Evolutionary conservation across 2,113 vertebrate species (phyloP), one percentile per base, ranked within the genome.

Genomic region (Solea senegalensis): DNA sequence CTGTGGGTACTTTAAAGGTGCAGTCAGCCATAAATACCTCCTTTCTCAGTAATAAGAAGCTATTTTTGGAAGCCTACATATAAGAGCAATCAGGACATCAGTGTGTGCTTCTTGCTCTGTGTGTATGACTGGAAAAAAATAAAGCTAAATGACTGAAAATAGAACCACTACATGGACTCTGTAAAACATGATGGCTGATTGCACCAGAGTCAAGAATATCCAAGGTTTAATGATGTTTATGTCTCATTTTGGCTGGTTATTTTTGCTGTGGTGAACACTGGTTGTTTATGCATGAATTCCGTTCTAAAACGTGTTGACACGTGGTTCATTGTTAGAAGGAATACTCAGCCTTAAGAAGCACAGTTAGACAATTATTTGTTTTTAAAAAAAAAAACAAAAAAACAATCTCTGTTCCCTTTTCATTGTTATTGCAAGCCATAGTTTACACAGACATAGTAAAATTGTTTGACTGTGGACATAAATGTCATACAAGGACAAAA

Each of bases 111-210:
- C 71, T 53, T 62, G 41, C 34, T 50, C 40, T 45, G 4, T 49
- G 5, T 5, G 50, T 49, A 7, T 5, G 50, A 28, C 56, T 67
- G 5, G 34, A 34, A 70, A 59, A 62, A 44, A 11, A 70, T 72
- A 43, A 65, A 68, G 66, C 28, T 49, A 62, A 81, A 64, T 55
- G 27, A 66, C 53, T 28, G 27, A 60, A 65, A 74, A 71, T 62
- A 40, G 27, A 77, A 12, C 50, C 9, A 8, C 72, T 50, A 28
- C 39, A 21, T 64, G 40, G 12, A 58, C 16, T 57, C 62, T 43
- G 40, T 51, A 74, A 63, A 65, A 74, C 81, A 79, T 77, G 40
- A 71, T 41, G 21, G 39, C 66, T 88, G 83, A 88, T 84, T 84
- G 79, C 55, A 66, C 43, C 27, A 12, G 16, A 45, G 58, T 58